Evolutionary conservation across 2,113 vertebrate genomes (phyloP), one percentile per base, ranked within the genome.

Genomic region (Rynchops niger): DNA sequence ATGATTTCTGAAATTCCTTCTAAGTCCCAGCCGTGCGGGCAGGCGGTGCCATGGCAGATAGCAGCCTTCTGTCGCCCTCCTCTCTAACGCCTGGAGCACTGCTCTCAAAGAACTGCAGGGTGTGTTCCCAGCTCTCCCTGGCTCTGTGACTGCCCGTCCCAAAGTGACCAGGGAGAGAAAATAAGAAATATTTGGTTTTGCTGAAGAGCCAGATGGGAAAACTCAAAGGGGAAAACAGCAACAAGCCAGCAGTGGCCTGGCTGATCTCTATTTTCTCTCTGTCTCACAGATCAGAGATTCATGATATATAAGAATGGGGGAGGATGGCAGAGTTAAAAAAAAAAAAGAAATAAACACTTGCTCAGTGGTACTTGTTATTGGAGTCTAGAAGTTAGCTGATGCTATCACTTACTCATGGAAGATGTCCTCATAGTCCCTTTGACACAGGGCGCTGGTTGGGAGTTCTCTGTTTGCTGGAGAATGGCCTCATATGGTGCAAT

Each of bases 301-400:
- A 40, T 47, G 58, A 15, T 2, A 0, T 3, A 3, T 8, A 42
- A 42, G 15, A 12, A 14, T 0, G 2, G 10, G 42, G 8, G 8
- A n/a, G 6, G 3, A 11, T 15, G 30, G 36, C 27, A 86, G 49
- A 15, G 23, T 36, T 2, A 36, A 34, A 34, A 40, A 2, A 36
- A 50, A 53, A 34, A 34, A 36, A 18, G 45, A 45, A 69, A 47
- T n/a, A 10, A 4, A 15, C 13, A 7, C 5, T 69, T 25, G 7
- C 12, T 42, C 29, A 32, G 19, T 16, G 14, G 6, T 40, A 11
- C 30, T 61, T 52, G 38, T 55, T 21, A 3, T 20, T 2, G 1
- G n/a, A 90, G 20, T 16, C 38, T 71, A 78, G 77, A 36, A 82
- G 5, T 7, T 36, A n/a, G 9, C 20, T 61, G 53, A 13, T 3